Conservation (phyloP, 2,888 invertebrate species). For the Synergus japonicus region DNA sequence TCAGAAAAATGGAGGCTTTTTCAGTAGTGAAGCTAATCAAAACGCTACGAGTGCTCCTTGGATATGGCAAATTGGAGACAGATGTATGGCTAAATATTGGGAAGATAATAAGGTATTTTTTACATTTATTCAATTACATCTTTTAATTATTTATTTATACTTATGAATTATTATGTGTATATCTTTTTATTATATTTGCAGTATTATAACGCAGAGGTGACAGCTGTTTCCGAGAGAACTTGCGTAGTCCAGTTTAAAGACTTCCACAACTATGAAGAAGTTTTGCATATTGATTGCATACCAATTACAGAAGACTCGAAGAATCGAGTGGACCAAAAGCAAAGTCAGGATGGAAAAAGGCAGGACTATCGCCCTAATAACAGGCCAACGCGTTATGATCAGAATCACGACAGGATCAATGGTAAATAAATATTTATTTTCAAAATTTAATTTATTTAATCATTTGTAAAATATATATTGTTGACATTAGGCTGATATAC, state of each 20-base stretch:
- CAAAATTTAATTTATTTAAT: not conserved
- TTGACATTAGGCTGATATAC: too few species aligned
- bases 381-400: constrained; percentile 70
- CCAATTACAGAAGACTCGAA: constrained; percentile 79
- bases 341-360: constrained; percentile 59
- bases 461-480: too few species aligned
- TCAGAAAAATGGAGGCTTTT: constrained; percentile 63
- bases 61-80: constrained; percentile 88
- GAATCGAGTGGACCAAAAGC: constrained; percentile 60
- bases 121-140: not conserved
- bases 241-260: constrained; percentile 92
- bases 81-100: constrained; percentile 95
- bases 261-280: constrained; percentile 94
- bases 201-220: constrained; percentile 91
- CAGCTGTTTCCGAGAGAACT: constrained; percentile 88
- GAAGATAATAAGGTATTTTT: constrained; percentile 88
- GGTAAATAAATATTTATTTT: constrained; percentile 54
- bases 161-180: constrained; percentile 12
- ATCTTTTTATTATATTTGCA: constrained; percentile 70
- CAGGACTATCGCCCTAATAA: constrained; percentile 67
- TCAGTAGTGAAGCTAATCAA: constrained; percentile 60
- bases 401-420: constrained; percentile 66
- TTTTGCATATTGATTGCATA: constrained; percentile 89
- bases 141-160: constrained; percentile 32
- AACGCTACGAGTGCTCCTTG: constrained; percentile 64